Evolutionary conservation across 2,888 invertebrate genomes (phyloP), one percentile per base, ranked within the genome.

Genomic region (Eilema sororculum): DNA sequence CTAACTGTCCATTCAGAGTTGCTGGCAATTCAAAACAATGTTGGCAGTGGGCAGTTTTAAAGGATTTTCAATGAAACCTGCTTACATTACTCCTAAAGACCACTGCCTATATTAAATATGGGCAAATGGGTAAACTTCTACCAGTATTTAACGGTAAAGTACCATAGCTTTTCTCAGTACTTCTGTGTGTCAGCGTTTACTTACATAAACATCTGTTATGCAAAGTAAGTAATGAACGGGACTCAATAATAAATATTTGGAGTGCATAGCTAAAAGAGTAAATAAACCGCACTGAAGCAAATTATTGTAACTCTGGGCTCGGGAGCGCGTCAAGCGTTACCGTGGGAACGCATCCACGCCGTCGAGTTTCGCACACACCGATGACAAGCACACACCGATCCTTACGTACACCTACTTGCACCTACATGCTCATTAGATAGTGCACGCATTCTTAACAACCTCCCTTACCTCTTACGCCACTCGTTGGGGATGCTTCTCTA

Each of bases 1-100:
- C 91, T 90, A 90, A 92, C 89, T 89, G 88, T 90, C 91, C 91
- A 92, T 92, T 92, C 90, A 92, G 77, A 75, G 84, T 80, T 85
- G 84, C 80, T 81, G 84, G 83, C 88, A 85, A 88, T 90, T 90
- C 88, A 83, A 90, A 90, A 91, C 91, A 91, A 90, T 91, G 90
- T 91, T 87, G 83, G 84, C 79, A 78, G 77, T 83, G 74, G 77
- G 83, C 81, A 85, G 72, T 75, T 80, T 79, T 77, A 79, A 78
- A 80, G 87, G 86, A 84, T 86, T 89, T 90, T 86, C 88, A 89
- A 86, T 88, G 84, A 85, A 86, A 85, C 85, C 80, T 83, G 80
- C 84, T 64, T 69, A 77, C 73, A 75, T 61, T 73, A 79, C 77
- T 81, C 74, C 84, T 80, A 78, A 79, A 84, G 83, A 86, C 84